Evolutionary conservation across 2,113 vertebrate genomes (phyloP), one percentile per base, ranked within the genome.

Genomic region (Raja brachyura): DNA sequence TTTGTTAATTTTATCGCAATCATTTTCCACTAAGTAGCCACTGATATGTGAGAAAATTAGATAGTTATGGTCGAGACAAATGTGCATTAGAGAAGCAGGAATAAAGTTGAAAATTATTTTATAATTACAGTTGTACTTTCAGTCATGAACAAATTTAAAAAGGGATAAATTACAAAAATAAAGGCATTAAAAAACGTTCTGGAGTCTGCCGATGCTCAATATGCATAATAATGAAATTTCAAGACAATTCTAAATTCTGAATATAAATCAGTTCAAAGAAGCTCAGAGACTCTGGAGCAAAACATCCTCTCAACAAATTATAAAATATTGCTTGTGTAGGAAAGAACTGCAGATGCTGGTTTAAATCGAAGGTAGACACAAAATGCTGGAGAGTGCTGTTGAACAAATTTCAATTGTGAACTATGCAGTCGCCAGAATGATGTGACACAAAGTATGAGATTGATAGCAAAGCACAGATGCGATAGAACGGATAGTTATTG

Each of bases 61-160:
- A 73, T 73, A 74, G 39, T 39, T 74, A 54, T 25, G 68, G 90
- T 74, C 25, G n/a, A 73, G 28, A 73, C 20, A 74, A 73, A 92
- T 92, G 9, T 54, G 33, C 63, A n/a, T 48, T 68, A 22, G 63
- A 18, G 33, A 90, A 90, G 31, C 20, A 48, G 20, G 68, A 73
- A 92, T 92, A 73, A 92, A 48, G 68, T 73, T 48, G 66, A 74
- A 92, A 92, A 70, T 73, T 73, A 92, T 92, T 68, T 92, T 54
- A 92, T 73, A 92, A 73, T 92, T 73, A 54, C 33, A 88, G 83
- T 61, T 88, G 83, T 88, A 66, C 28, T 88, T 59, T 88, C 59
- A 92, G 68, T 25, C 33, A 20, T 54, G 90, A 6, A 73, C 90
- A 92, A 54, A 92, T 92, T 39, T 33, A 22, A 63, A 22, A 92